phyloP scores from a whole-genome alignment of 2,888 invertebrate species.

The Acronicta psi region DNA sequence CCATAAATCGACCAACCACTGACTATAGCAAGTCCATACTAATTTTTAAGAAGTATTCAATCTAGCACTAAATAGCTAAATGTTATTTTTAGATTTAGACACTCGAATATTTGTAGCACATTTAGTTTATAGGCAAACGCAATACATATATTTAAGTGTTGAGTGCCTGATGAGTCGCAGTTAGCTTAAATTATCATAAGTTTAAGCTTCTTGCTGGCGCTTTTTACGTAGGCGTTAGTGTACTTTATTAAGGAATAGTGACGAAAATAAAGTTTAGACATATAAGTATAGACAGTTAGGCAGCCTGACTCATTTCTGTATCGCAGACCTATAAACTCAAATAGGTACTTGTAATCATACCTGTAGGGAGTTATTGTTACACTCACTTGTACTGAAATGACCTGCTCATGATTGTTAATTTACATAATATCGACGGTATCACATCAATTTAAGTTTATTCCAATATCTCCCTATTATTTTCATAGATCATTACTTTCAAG shows the following conservation, averaged over 20 bases:
- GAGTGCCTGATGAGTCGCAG: conserved; percentile 42
- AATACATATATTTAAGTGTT: neutral
- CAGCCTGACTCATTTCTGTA: no score
- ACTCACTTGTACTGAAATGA: no score
- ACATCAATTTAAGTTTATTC: conserved; percentile 10
- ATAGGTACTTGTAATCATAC: conserved; percentile 4
- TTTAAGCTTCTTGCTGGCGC: conserved; percentile 33
- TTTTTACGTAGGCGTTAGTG: conserved; percentile 44
- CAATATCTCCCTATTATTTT: conserved; percentile 30
- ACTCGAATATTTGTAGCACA: no score
- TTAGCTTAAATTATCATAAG: conserved; percentile 25
- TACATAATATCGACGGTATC: conserved; percentile 14
- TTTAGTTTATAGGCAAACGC: no score
- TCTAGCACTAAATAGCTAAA: neutral
- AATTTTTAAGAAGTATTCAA: neutral
- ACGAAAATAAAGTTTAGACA: conserved; percentile 22
- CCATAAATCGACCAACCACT: conserved; percentile 44
- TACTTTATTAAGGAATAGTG: conserved; percentile 18
- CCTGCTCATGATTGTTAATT: no score
- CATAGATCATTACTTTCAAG: conserved; percentile 50
- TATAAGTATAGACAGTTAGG: no score
- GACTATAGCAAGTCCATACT: neutral
- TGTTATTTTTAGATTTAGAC: no score
- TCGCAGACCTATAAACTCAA: conserved; percentile 20
- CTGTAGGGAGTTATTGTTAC: no score